Percentiles rank a stretch among this genome's conserved stretches.
Evolutionary conservation across 2,888 invertebrate species (phyloP).

Genomic region (Caenorhabditis macrosperma): DNA sequence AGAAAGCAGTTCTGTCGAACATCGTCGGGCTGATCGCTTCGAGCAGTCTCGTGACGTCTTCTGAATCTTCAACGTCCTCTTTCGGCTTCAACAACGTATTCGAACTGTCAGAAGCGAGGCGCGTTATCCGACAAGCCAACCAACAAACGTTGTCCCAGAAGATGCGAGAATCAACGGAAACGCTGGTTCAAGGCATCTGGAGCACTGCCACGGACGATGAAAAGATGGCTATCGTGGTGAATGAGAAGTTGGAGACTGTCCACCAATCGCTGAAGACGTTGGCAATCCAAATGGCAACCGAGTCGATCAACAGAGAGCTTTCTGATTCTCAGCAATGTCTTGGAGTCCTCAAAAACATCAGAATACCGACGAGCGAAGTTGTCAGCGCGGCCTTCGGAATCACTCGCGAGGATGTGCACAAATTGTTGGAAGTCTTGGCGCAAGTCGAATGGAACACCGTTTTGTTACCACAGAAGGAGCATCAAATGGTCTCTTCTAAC

Average conservation of each 20-base stretch:
- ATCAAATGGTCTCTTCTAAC: constrained; percentile 8
- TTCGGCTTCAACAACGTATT: constrained; percentile 38
- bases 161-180: constrained; percentile 49
- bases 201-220: constrained; percentile 30
- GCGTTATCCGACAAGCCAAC: constrained; percentile 12
- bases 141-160: constrained; percentile 18
- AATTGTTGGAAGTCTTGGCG: constrained; percentile 38
- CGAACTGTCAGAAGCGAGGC: constrained; percentile 43
- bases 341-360: constrained; percentile 4
- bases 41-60: constrained; percentile 14
- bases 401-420: constrained; percentile 23
- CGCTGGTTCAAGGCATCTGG: constrained; percentile 58
- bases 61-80: constrained; percentile 15
- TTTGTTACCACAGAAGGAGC: constrained; percentile 20
- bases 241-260: constrained; percentile 36
- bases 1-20: constrained; percentile 30
- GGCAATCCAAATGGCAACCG: constrained; percentile 33
- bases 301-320: constrained; percentile 25
- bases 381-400: constrained; percentile 31
- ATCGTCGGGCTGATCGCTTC: constrained; percentile 38
- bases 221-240: constrained; percentile 25
- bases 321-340: constrained; percentile 11
- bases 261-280: constrained; percentile 25
- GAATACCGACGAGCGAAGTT: constrained; percentile 16
- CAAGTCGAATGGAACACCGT: constrained; percentile 45